These are phyloP conservation scores for Fragum sueziense DNA, from an alignment of 2,888 invertebrate genomes.

Conservation along the genomic window DNA sequence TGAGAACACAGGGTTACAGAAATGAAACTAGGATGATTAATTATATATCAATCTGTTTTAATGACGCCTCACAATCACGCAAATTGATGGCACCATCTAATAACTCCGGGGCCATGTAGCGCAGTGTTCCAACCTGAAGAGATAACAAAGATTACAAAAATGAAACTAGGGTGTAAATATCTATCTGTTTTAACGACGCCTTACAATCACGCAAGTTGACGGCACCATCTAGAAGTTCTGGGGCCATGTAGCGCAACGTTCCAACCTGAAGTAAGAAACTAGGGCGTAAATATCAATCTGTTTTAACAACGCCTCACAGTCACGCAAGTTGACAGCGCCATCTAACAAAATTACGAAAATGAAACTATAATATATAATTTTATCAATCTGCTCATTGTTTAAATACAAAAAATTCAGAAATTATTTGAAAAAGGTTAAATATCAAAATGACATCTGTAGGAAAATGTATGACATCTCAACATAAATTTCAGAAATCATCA, in stretches of 20 bases:
- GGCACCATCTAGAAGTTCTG: slow-evolving; percentile 96
- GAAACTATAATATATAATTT: too few relatives aligned
- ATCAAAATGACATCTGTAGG: too few relatives aligned
- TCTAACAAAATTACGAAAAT: too few relatives aligned
- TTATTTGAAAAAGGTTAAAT: too few relatives aligned
- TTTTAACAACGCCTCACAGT: slow-evolving; percentile 94
- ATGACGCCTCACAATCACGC: slow-evolving; percentile 93
- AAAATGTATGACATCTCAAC: too few relatives aligned
- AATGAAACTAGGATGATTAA: too few relatives aligned
- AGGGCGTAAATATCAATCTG: slow-evolving; percentile 96
- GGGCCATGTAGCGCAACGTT: slow-evolving; percentile 95
- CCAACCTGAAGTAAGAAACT: slow-evolving; percentile 90
- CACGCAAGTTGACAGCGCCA: slow-evolving; percentile 95
- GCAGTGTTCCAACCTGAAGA: slow-evolving; percentile 89
- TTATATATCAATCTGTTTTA: slow-evolving; percentile 97
- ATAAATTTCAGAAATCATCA: too few relatives aligned
- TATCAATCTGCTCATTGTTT: too few relatives aligned
- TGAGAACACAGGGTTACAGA: too few relatives aligned
- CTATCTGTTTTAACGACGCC: slow-evolving; percentile 95
- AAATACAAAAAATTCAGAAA: too few relatives aligned
- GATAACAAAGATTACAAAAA: neutral
- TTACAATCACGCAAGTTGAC: slow-evolving; percentile 95
- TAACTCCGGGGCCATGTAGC: slow-evolving; percentile 97
- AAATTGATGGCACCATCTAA: slow-evolving; percentile 97
- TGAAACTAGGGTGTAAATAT: slow-evolving; percentile 95